Evolutionary conservation across 2,888 invertebrate genomes (phyloP).

Genomic region (Hartigia nigra): DNA sequence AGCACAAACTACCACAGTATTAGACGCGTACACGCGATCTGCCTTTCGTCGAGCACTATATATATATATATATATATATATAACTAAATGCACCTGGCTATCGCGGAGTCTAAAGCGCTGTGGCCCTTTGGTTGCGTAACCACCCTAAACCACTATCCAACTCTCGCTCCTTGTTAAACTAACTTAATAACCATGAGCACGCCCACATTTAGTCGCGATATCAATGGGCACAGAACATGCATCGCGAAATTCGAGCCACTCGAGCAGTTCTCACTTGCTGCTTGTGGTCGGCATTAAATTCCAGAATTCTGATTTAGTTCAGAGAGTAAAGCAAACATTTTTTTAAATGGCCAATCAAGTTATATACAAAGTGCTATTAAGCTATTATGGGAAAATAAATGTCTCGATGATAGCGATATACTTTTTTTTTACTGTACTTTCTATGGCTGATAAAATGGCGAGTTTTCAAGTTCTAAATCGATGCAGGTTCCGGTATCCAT

Average conservation of each 20-base stretch:
- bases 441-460: background rate
- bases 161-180: conserved; percentile 18
- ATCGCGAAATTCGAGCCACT: conserved; percentile 15
- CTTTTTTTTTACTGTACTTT: background rate
- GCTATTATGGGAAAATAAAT: background rate
- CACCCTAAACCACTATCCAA: background rate
- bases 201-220: conserved; percentile 20
- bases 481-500: background rate
- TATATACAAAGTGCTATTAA: background rate
- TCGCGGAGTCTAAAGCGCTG: background rate
- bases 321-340: background rate
- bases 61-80: background rate
- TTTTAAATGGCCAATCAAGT: background rate
- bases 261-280: background rate
- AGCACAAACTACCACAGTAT: background rate
- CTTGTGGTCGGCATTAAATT: background rate
- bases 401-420: background rate
- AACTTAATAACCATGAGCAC: conserved; percentile 22
- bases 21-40: background rate
- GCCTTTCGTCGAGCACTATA: background rate
- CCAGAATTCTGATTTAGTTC: no score
- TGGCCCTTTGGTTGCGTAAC: background rate
- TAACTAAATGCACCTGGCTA: background rate
- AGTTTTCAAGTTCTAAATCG: background rate
- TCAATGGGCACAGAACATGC: conserved; percentile 21